These are phyloP conservation scores for Bursaphelenchus mucronatus DNA, from an alignment of 1,140 invertebrate species.

Conservation along the genomic window DNA sequence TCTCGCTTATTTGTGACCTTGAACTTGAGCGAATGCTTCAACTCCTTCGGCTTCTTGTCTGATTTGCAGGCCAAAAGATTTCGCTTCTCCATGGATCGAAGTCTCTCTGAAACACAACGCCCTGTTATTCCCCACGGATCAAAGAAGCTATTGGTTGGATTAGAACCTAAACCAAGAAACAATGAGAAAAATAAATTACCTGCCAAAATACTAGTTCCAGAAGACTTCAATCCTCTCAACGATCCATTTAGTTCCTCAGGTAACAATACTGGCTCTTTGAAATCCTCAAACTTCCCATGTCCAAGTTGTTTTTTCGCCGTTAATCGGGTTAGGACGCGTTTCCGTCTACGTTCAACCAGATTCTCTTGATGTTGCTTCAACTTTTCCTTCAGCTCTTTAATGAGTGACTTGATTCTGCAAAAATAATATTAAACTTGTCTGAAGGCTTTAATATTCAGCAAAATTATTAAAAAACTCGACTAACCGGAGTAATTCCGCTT, in stretches of 20 bases:
- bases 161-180: conserved; percentile 18
- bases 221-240: conserved; percentile 24
- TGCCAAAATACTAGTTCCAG: conserved; percentile 28
- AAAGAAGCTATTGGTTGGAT: background rate
- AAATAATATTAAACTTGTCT: background rate
- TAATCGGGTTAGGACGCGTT: conserved; percentile 22
- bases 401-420: conserved; percentile 39
- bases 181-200: conserved; percentile 19
- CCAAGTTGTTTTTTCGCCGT: conserved; percentile 31
- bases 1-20: conserved; percentile 35
- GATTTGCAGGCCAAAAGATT: conserved; percentile 27
- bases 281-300: conserved; percentile 37
- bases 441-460: too few species aligned
- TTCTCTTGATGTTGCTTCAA: conserved; percentile 5
- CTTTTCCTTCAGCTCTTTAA: conserved; percentile 28
- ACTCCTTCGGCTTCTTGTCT: conserved; percentile 8
- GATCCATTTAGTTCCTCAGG: conserved; percentile 22
- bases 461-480: background rate
- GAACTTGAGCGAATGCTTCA: conserved; percentile 30
- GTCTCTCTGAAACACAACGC: conserved; percentile 32
- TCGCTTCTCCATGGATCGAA: conserved; percentile 33
- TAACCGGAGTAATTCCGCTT: conserved; percentile 19
- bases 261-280: conserved; percentile 31
- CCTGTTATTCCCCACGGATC: background rate
- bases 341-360: background rate